Conservation (phyloP, 1,140 invertebrate genomes). For the Drosophila sulfurigaster region DNA sequence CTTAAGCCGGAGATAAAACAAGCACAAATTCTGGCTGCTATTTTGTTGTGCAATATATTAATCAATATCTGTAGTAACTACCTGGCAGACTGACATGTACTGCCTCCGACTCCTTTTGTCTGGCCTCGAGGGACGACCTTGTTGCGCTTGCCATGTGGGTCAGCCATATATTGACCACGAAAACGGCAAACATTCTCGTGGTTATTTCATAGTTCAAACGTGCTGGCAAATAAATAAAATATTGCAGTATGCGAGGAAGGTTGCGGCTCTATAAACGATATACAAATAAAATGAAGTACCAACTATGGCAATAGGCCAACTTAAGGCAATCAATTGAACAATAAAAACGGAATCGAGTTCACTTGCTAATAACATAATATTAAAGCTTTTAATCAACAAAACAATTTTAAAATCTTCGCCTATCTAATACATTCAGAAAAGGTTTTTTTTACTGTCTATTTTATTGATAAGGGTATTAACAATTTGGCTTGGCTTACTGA, state of each 20-base stretch:
- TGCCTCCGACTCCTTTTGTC: background rate
- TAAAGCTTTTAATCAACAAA: background rate
- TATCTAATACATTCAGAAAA: no score
- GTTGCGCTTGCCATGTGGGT: constrained; percentile 64
- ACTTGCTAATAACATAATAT: background rate
- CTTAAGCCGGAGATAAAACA: constrained; percentile 5
- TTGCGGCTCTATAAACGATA: constrained; percentile 44
- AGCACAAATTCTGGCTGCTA: constrained; percentile 15
- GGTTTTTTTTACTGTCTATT: background rate
- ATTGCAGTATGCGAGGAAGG: constrained; percentile 38
- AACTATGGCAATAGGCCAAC: constrained; percentile 60
- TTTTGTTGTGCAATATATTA: constrained; percentile 35
- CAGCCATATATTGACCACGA: constrained; percentile 74
- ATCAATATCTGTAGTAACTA: constrained; percentile 36
- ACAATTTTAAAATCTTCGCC: no score
- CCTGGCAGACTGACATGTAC: constrained; percentile 23
- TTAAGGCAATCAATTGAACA: constrained; percentile 50
- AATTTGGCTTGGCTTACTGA: background rate
- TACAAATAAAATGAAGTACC: constrained; percentile 66
- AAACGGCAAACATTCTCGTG: constrained; percentile 67
- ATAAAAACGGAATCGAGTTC: background rate
- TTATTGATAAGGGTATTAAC: constrained; percentile 26
- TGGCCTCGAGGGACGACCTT: constrained; percentile 26
- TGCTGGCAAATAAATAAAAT: constrained; percentile 74
- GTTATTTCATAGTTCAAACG: constrained; percentile 78